Base-by-base conservation (phyloP, 2,888 invertebrate genomes). In the Eretmocerus hayati region DNA sequence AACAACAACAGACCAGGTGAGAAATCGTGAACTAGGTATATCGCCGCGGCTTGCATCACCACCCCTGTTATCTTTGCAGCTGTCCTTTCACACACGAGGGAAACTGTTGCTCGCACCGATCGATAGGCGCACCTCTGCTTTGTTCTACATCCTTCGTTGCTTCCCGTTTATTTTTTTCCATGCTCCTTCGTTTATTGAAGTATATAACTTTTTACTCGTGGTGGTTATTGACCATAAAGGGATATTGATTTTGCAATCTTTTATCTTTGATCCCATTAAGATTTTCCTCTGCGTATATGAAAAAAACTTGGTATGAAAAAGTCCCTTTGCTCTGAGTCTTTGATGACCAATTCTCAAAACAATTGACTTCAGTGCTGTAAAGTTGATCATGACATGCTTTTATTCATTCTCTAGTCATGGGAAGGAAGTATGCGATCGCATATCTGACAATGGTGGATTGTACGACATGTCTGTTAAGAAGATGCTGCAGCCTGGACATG, bases 401-500 rank as follows among this genome's bases (percentile, higher is more conserved):
- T 36, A 15, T 32, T 15, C 20, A 30, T 42, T 50, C 50, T 20
- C 19, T 26, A 54, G 49, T 22, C 41, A 43, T 33, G 42, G 20
- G n/a, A 54, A 51, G 51, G 61, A 62, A 30, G 36, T 53, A 2
- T 42, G 56, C 2, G 62, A 63, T 21, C 58, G 54, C 37, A 58
- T 65, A 45, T 62, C 63, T 3, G 66, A 66, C 36, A 58, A 63
- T 31, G 64, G 63, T 5, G 75, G 74, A 37, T 74, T 69, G 50
- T 76, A 74, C 48, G 74, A 74, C 50, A 62, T 73, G 44, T 73
- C 73, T 1, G 72, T 78, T 9, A 69, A 72, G 42, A 75, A 75
- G 30, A 71, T 77, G 69, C 56, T 78, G 15, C 71, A 70, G 46
- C 69, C 72, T 21, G 77, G 76, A 2, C 75, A 76, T 45, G 77